A percentile compares a stretch with the other conserved stretches of the same genome.
Evolutionary conservation across 64 coral and sea anemone species (phyloP).

Genomic region (Montipora capricornis): DNA sequence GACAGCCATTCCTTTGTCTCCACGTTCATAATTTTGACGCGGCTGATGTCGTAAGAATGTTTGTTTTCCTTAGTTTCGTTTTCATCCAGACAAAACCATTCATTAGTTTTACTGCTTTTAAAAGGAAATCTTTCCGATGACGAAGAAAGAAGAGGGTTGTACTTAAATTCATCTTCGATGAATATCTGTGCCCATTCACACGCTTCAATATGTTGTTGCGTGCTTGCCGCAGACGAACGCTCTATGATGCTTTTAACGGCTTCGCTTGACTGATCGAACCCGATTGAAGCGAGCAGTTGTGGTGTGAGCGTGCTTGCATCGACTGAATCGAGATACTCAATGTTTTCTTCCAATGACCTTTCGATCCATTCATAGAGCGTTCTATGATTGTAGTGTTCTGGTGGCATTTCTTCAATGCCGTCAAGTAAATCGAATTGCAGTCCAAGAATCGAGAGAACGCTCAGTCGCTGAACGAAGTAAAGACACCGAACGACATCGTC

Average conservation of each 20-base stretch:
- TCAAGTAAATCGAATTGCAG: conserved; percentile 18
- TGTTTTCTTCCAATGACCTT: conserved; percentile 18
- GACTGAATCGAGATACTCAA: neutral
- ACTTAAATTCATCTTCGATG: neutral
- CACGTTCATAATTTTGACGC: conserved; percentile 18
- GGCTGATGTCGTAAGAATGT: neutral
- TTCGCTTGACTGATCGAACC: conserved; percentile 32
- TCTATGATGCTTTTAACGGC: conserved; percentile 17
- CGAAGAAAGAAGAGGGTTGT: conserved; percentile 9
- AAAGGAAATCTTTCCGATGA: neutral
- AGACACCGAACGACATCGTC: no score
- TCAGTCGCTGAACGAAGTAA: no score
- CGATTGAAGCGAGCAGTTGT: conserved; percentile 20
- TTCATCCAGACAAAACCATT: conserved; percentile 9
- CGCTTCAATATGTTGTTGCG: conserved; percentile 18
- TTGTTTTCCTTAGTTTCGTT: neutral
- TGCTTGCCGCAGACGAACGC: neutral
- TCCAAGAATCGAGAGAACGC: neutral
- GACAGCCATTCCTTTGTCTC: neutral
- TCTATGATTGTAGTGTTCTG: neutral
- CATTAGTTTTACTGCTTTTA: conserved; percentile 11
- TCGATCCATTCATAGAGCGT: conserved; percentile 36
- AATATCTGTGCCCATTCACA: conserved; percentile 33
- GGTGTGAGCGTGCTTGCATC: conserved; percentile 7
- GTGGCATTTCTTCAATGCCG: conserved; percentile 4